These are phyloP conservation scores for Apantesis nais DNA, from an alignment of 2,888 invertebrate species.

Conservation along the genomic window DNA sequence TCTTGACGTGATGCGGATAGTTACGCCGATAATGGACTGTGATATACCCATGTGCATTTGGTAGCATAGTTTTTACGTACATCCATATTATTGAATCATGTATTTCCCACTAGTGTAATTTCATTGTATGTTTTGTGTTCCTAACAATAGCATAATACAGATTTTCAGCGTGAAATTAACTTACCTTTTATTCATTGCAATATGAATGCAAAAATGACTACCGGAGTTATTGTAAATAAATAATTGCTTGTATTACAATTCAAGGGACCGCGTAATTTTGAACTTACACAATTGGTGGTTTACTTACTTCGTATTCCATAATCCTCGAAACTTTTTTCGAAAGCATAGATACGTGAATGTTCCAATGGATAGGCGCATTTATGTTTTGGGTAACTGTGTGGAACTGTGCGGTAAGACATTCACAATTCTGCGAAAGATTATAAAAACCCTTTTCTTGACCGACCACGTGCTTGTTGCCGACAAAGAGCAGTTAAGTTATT, in stretches of 20 bases:
- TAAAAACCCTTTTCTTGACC: conserved; percentile 66
- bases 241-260: conserved; percentile 61
- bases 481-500: conserved; percentile 63
- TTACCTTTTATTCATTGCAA: conserved; percentile 51
- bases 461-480: conserved; percentile 73
- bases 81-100: conserved; percentile 13
- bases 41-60: conserved; percentile 33
- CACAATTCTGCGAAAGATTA: conserved; percentile 65
- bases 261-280: conserved; percentile 61
- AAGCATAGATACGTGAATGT: conserved; percentile 57
- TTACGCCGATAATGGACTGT: conserved; percentile 33
- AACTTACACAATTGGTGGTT: conserved; percentile 41
- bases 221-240: conserved; percentile 58
- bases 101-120: conserved; percentile 36
- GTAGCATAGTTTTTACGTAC: conserved; percentile 19
- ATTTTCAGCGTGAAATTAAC: conserved; percentile 54
- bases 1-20: conserved; percentile 34
- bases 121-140: conserved; percentile 34
- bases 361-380: conserved; percentile 51
- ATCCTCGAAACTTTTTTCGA: conserved; percentile 45
- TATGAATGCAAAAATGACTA: conserved; percentile 53
- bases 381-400: conserved; percentile 46
- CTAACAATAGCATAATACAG: conserved; percentile 34
- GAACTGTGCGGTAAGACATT: conserved; percentile 39
- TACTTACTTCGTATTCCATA: conserved; percentile 32